A percentile compares a stretch with the other conserved stretches of the same genome.
These are phyloP conservation scores for Hipposideros larvatus DNA, from an alignment of 2,797 vertebrate species.

Conservation along the genomic window DNA sequence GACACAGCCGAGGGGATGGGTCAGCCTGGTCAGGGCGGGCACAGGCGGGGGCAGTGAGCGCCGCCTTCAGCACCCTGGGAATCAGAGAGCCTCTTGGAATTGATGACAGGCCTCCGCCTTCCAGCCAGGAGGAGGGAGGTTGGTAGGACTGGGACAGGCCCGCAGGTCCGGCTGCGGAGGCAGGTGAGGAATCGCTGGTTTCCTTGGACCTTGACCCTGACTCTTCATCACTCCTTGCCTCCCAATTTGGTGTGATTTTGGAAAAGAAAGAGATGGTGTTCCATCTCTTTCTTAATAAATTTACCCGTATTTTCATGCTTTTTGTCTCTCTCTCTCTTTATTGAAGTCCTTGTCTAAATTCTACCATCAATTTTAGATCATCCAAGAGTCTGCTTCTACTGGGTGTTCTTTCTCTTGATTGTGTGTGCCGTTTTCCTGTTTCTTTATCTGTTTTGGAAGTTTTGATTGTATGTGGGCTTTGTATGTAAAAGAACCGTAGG, in stretches of 20 bases:
- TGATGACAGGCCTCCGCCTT: too few species aligned
- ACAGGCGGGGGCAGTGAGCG: background rate
- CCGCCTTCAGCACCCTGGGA: background rate
- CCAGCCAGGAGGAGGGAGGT: background rate
- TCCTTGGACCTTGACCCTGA: rapidly evolving
- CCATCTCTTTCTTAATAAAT: background rate
- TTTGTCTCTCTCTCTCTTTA: background rate
- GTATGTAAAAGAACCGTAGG: too few species aligned
- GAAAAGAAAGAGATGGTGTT: background rate
- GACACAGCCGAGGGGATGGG: background rate
- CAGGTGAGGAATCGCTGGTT: background rate
- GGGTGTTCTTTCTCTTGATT: background rate
- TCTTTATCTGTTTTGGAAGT: background rate
- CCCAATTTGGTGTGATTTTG: background rate
- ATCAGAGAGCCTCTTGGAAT: background rate
- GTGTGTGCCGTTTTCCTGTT: background rate
- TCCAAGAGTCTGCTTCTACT: too few species aligned
- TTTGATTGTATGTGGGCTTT: too few species aligned
- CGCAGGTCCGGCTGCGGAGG: too few species aligned
- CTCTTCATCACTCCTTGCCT: background rate
- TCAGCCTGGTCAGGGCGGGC: background rate
- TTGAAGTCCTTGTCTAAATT: background rate
- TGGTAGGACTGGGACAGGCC: background rate
- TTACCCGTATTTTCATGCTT: background rate
- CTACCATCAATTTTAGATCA: background rate